A percentile compares a stretch with the other conserved stretches of the same genome.
phyloP scores from a whole-genome alignment of 2,113 vertebrate genomes.

The Danio rerio region DNA sequence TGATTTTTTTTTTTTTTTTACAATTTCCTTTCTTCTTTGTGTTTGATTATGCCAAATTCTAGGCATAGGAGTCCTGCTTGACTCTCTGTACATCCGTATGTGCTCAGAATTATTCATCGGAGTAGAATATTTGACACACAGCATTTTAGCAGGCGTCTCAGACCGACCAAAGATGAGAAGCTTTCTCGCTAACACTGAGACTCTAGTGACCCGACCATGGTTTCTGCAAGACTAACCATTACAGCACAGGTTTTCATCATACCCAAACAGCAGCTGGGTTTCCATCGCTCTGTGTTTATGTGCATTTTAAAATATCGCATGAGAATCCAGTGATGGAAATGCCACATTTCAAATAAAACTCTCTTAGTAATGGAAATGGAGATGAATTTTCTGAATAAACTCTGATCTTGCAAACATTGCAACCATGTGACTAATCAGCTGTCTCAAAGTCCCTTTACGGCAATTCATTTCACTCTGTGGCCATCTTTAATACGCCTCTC shows the following conservation, averaged over 20 bases:
- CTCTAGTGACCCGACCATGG: neutral
- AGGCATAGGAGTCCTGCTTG: slow-evolving; percentile 35
- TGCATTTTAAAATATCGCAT: no score
- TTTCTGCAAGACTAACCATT: slow-evolving; percentile 7
- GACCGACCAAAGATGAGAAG: slow-evolving; percentile 37
- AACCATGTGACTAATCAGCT: no score
- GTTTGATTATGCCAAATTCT: slow-evolving; percentile 45
- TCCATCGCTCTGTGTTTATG: no score
- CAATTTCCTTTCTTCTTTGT: slow-evolving; percentile 16
- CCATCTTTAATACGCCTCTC: no score
- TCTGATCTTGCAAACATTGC: no score
- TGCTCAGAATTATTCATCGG: slow-evolving; percentile 62
- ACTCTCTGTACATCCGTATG: slow-evolving; percentile 44
- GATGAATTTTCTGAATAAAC: no score
- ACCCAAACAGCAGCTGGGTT: neutral
- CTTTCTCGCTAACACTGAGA: neutral
- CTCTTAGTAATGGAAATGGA: no score
- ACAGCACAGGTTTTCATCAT: neutral
- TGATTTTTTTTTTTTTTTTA: neutral
- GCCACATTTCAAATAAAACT: no score
- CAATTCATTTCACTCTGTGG: no score
- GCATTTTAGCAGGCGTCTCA: slow-evolving; percentile 43
- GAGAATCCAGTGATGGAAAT: no score
- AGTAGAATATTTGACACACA: slow-evolving; percentile 45
- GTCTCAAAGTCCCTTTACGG: no score